Conservation (phyloP, 2,888 invertebrate species). For the Exocentrus adspersus region DNA sequence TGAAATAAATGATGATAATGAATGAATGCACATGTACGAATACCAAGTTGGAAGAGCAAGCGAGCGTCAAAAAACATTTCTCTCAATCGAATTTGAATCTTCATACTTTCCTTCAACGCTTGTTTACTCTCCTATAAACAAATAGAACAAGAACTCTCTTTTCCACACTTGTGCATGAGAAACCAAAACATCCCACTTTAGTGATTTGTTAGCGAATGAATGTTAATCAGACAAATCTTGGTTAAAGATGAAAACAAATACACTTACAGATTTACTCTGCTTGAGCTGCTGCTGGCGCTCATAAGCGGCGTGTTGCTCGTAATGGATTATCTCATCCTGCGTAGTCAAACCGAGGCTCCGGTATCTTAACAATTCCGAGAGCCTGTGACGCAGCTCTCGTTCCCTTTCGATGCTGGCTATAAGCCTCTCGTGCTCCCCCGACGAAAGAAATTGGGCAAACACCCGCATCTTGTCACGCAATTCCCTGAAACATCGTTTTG, state of each 20-base stretch:
- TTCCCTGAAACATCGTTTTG: slow-evolving; percentile 68
- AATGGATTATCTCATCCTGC: slow-evolving; percentile 86
- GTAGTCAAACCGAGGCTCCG: slow-evolving; percentile 86
- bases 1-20: slow-evolving; percentile 34
- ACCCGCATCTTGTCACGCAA: slow-evolving; percentile 86
- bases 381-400: slow-evolving; percentile 82
- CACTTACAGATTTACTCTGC: slow-evolving; percentile 73
- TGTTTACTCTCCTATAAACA: no score
- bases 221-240: not conserved
- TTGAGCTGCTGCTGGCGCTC: slow-evolving; percentile 67
- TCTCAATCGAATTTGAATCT: no score
- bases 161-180: no score
- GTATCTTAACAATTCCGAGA: slow-evolving; percentile 85
- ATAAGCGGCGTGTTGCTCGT: slow-evolving; percentile 78
- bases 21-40: no score
- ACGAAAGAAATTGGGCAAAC: slow-evolving; percentile 89
- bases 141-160: no score
- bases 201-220: no score
- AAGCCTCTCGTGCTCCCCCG: slow-evolving; percentile 84
- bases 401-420: slow-evolving; percentile 83
- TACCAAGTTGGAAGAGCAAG: no score
- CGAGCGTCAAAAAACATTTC: no score
- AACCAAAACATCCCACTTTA: no score
- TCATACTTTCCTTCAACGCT: no score
- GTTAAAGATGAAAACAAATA: slow-evolving; percentile 22